Percentiles rank a stretch among this genome's conserved stretches.
Evolutionary conservation across 2,113 vertebrate genomes (phyloP).

Genomic region (Epinephelus moara): DNA sequence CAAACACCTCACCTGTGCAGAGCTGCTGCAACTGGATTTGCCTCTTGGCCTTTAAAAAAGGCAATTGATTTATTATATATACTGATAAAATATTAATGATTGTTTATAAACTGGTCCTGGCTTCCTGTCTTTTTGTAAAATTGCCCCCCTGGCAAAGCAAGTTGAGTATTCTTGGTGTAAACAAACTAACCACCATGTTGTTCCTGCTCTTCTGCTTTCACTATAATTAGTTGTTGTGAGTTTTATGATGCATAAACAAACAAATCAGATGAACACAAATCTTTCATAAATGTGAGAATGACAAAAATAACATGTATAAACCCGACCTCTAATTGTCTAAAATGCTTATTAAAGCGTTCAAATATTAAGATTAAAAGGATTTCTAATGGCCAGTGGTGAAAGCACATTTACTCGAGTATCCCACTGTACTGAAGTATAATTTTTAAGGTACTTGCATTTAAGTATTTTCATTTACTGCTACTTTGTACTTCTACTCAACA

Average conservation of each 20-base stretch:
- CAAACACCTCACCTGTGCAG: too few species aligned
- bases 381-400: not conserved
- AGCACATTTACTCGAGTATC: not conserved
- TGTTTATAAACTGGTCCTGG: too few species aligned
- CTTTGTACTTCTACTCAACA: not conserved
- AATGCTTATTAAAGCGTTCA: not conserved
- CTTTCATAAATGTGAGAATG: not conserved
- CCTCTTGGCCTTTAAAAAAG: too few species aligned
- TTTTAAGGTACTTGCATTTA: not conserved
- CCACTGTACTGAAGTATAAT: not conserved
- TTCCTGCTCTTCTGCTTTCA: not conserved
- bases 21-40: too few species aligned
- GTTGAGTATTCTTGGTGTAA: slow-evolving; percentile 2
- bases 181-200: slow-evolving; percentile 34
- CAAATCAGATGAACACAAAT: not conserved
- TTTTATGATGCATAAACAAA: not conserved
- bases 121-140: too few species aligned
- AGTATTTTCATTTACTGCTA: not conserved
- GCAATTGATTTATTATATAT: too few species aligned
- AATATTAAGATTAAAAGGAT: not conserved
- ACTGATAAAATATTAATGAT: too few species aligned
- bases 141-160: too few species aligned
- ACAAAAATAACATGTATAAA: not conserved
- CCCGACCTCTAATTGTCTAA: not conserved
- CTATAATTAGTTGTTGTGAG: not conserved